phyloP scores from a whole-genome alignment of 1,140 invertebrate species.

The Drosophila persimilis region DNA sequence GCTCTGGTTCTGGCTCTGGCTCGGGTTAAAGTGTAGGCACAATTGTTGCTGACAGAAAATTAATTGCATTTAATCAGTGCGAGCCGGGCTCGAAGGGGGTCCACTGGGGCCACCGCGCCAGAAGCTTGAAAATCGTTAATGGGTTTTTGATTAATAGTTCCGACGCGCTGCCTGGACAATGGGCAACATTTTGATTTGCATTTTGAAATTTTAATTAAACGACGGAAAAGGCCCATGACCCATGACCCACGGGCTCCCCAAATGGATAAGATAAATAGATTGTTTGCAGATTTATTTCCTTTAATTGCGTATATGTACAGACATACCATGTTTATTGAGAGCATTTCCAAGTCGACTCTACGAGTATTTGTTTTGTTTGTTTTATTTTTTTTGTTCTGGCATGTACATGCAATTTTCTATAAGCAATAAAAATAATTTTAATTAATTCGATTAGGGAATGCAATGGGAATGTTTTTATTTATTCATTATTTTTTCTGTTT shows the following conservation, averaged over 20 bases:
- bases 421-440: conserved; percentile 37
- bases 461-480: conserved; percentile 8
- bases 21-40: conserved; percentile 44
- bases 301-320: not conserved
- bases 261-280: conserved; percentile 13
- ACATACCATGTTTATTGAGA: conserved; percentile 4
- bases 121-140: conserved; percentile 49
- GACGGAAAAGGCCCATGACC: conserved; percentile 14
- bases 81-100: conserved; percentile 29
- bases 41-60: conserved; percentile 70
- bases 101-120: not conserved
- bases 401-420: not conserved
- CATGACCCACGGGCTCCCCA: no score
- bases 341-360: conserved; percentile 16
- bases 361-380: not conserved
- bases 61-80: conserved; percentile 69
- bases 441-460: conserved; percentile 56
- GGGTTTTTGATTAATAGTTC: conserved; percentile 60
- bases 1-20: conserved; percentile 10
- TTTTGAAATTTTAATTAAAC: conserved; percentile 54
- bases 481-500: conserved; percentile 7
- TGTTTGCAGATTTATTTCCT: not conserved
- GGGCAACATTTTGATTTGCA: conserved; percentile 44
- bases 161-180: conserved; percentile 30
- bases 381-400: not conserved